These are phyloP conservation scores for Thecophora atra DNA, from an alignment of 2,888 invertebrate species.

Conservation along the genomic window DNA sequence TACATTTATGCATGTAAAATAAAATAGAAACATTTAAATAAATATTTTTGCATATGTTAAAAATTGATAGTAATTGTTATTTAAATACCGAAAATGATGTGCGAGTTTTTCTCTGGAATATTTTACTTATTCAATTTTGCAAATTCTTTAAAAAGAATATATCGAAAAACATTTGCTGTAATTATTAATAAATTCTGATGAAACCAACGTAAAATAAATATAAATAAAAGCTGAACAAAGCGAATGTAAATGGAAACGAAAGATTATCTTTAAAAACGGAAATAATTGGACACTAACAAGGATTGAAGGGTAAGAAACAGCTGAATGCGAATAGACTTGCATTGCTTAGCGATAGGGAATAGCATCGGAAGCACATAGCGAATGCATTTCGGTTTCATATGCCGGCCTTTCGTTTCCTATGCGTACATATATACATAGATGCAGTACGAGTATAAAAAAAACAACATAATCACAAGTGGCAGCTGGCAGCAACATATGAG, in stretches of 20 bases:
- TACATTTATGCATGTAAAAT: neutral
- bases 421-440: constrained; percentile 7
- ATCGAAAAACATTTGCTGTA: neutral
- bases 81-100: no score
- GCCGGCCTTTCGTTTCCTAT: no score
- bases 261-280: constrained; percentile 41
- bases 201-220: constrained; percentile 6
- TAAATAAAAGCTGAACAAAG: constrained; percentile 8
- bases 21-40: neutral
- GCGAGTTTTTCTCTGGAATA: neutral
- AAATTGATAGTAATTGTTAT: no score
- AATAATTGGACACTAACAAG: constrained; percentile 42
- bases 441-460: neutral
- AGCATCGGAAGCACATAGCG: constrained; percentile 24
- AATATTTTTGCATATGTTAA: neutral
- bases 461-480: neutral
- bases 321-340: neutral
- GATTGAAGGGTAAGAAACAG: neutral
- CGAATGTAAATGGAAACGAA: constrained; percentile 22
- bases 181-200: constrained; percentile 6
- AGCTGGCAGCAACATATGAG: constrained; percentile 11
- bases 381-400: neutral
- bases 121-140: neutral
- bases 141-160: neutral
- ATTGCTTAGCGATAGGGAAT: constrained; percentile 17